These are phyloP conservation scores for Passer domesticus DNA, from an alignment of 2,113 vertebrate species.

Conservation along the genomic window DNA sequence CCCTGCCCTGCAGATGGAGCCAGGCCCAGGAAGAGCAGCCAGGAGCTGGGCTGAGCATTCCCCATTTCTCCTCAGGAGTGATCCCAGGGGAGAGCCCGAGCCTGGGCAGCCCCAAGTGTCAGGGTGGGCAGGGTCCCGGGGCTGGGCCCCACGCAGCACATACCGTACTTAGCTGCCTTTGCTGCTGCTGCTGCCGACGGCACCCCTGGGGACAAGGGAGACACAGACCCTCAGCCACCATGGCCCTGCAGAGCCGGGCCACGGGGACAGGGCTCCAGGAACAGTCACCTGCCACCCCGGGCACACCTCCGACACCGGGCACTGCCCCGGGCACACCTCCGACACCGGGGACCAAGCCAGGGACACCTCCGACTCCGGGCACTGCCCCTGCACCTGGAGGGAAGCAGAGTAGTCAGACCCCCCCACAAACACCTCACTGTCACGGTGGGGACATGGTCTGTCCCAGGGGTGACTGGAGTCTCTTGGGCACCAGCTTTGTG, in stretches of 20 bases:
- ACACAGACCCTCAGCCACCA: no score
- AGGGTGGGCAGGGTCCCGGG: background rate
- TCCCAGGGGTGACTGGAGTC: rapidly evolving
- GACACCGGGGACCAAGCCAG: background rate
- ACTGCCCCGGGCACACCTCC: slow-evolving; percentile 12
- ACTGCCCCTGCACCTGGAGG: background rate
- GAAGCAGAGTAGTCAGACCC: background rate
- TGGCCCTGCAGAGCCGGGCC: rapidly evolving
- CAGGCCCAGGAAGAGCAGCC: background rate
- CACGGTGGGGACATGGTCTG: rapidly evolving
- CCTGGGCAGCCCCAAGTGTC: background rate
- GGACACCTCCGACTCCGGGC: background rate
- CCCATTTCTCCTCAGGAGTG: background rate
- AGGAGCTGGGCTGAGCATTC: background rate
- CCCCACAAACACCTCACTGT: rapidly evolving
- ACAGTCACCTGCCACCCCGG: slow-evolving; percentile 34
- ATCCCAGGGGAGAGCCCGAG: background rate
- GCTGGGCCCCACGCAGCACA: rapidly evolving
- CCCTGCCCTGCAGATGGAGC: background rate
- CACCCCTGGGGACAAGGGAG: no score
- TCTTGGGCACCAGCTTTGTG: rapidly evolving
- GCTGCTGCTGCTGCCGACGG: no score
- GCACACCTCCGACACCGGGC: background rate
- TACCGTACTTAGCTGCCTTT: slow-evolving; percentile 27
- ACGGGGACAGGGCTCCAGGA: background rate